These are phyloP conservation scores for Beaufortia kweichowensis DNA, from an alignment of 2,113 vertebrate genomes.

Conservation along the genomic window DNA sequence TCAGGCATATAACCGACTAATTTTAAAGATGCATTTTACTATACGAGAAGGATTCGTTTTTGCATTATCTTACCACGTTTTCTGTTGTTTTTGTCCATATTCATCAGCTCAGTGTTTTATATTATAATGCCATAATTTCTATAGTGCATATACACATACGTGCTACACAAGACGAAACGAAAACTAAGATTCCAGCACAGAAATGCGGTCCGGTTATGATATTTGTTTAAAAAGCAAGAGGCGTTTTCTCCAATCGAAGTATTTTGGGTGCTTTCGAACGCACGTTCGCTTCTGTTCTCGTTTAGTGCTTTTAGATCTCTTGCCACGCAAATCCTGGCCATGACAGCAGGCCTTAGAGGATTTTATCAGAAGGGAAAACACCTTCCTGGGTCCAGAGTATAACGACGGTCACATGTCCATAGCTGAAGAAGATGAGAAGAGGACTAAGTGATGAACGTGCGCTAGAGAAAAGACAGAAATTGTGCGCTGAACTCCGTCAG, in stretches of 20 bases:
- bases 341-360: slow-evolving; percentile 37
- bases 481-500: slow-evolving; percentile 19
- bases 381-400: slow-evolving; percentile 27
- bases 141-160: neutral
- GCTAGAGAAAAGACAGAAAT: slow-evolving; percentile 15
- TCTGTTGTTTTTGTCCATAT: neutral
- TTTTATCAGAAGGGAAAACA: slow-evolving; percentile 6
- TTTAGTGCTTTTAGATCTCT: slow-evolving; percentile 40
- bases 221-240: neutral
- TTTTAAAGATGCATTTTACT: neutral
- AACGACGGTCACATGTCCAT: slow-evolving; percentile 47
- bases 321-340: slow-evolving; percentile 40
- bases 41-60: neutral
- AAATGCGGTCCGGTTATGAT: slow-evolving; percentile 3
- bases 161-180: neutral
- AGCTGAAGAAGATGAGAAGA: slow-evolving; percentile 26
- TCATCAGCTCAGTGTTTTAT: neutral
- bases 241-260: neutral
- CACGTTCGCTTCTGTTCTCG: slow-evolving; percentile 48
- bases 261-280: neutral
- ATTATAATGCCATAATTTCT: neutral
- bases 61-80: neutral
- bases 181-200: slow-evolving; percentile 16
- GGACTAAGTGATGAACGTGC: neutral
- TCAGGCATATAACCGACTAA: neutral